phyloP scores from a whole-genome alignment of 2,797 vertebrate species.

The Phalloptychus januarius region DNA sequence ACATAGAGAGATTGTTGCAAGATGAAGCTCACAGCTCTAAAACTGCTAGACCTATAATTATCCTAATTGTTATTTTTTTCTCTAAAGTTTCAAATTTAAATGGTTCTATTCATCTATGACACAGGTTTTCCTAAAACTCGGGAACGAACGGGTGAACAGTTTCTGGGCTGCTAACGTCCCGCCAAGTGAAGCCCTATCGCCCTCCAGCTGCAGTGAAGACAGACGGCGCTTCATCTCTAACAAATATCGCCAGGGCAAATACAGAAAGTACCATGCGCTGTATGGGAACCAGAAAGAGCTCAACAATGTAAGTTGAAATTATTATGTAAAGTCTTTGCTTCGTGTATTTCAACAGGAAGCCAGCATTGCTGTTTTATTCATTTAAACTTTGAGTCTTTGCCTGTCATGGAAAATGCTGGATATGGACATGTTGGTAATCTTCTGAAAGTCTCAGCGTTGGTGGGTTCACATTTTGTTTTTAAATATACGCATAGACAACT shows the following conservation, averaged over 20 bases:
- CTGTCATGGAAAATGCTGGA: not conserved
- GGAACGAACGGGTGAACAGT: conserved; percentile 85
- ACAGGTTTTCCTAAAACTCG: conserved; percentile 88
- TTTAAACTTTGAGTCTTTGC: not conserved
- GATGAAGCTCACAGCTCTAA: not conserved
- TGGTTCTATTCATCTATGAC: not conserved
- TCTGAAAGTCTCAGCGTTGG: not conserved
- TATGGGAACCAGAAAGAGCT: conserved; percentile 93
- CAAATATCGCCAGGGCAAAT: conserved; percentile 95
- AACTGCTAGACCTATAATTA: not conserved
- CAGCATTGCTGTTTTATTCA: not conserved
- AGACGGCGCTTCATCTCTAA: conserved; percentile 84
- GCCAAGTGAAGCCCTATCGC: conserved; percentile 88
- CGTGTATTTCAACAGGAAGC: not conserved
- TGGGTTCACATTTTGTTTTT: not conserved
- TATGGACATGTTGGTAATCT: not conserved
- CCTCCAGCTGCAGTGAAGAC: conserved; percentile 81
- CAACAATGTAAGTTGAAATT: conserved; percentile 83
- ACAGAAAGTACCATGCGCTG: conserved; percentile 91
- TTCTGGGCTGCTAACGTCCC: conserved; percentile 97
- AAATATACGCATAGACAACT: not conserved
- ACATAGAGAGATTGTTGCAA: not conserved
- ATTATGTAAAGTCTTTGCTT: not conserved
- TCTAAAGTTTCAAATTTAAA: not conserved
- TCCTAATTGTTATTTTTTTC: not conserved